These are phyloP conservation scores for Malurus elegans DNA, from an alignment of 2,113 vertebrate species.

Conservation along the genomic window DNA sequence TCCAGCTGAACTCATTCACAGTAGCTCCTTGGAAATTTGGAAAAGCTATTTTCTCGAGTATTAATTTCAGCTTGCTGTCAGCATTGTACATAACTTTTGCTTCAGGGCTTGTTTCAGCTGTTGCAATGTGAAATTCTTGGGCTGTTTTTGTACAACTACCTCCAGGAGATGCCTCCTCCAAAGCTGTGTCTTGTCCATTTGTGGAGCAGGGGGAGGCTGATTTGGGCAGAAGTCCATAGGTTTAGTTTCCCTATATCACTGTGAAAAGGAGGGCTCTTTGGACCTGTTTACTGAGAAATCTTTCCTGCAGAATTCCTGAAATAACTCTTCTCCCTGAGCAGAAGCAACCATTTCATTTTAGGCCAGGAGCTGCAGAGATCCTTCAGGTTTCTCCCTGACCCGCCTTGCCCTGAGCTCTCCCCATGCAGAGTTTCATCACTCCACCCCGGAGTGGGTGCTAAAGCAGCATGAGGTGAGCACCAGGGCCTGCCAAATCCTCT, in stretches of 20 bases:
- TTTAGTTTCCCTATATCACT: fast-evolving
- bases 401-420: neutral
- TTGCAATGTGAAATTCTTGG: neutral
- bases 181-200: neutral
- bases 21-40: neutral
- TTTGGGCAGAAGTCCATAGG: neutral
- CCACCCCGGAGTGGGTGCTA: neutral
- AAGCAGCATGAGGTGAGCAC: fast-evolving
- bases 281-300: fast-evolving
- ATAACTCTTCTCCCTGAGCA: neutral
- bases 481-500: too few species aligned
- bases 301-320: neutral
- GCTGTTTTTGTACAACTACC: neutral
- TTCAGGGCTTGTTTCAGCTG: neutral
- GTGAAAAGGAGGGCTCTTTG: neutral
- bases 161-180: neutral
- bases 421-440: fast-evolving
- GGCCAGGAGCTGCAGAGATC: neutral
- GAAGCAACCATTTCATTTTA: fast-evolving
- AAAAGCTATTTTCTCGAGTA: neutral
- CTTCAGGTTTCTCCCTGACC: neutral
- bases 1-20: neutral
- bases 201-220: neutral
- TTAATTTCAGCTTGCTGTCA: neutral
- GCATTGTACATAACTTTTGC: neutral